Evolutionary conservation across 1,140 invertebrate genomes (phyloP), one percentile per base, ranked within the genome.

Genomic region (Tetramorium simillimum): DNA sequence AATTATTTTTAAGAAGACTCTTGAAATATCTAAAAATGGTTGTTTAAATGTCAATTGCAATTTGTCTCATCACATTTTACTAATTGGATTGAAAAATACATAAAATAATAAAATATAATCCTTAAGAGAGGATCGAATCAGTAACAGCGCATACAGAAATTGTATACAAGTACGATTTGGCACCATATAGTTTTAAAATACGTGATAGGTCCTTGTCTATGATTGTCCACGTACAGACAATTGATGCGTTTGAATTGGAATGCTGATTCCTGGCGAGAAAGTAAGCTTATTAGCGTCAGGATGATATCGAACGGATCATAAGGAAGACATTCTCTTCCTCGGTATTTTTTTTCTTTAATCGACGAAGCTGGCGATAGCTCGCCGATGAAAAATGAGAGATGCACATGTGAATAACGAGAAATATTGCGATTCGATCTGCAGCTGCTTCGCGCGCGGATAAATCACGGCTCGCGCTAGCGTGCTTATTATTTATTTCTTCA

Each of bases 401-500:
- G 46, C n/a, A 53, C 51, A 53, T 70, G 21, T 82, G 53, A 73
- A 73, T 82, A 56, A 82, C 46, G 80, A 82, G 51, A 73, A 73
- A 73, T 73, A 37, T 58, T 73, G 80, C 80, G 67, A 73, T 60
- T 82, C 18, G 51, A 73, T 82, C 67, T 46, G 51, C 80, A 40
- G 40, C 1, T 37, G 51, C 80, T 60, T 82, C 40, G 51, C 4
- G 37, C 67, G n/a, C 40, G 51, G 67, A 82, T 82, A 82, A 82
- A 73, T 73, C 24, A 73, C 33, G 80, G 72, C 24, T 43, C 10
- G 40, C 21, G 43, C 10, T 21, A 43, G 78, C 51, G 24, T 37
- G 67, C 53, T 82, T 82, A 82, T 82, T 82, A 82, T 82, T 82
- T 82, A 82, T 73, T 82, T 82, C 53, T 82, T 82, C 40, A 82